Conservation (phyloP, 2,113 vertebrate genomes). For the Eolophus roseicapilla region DNA sequence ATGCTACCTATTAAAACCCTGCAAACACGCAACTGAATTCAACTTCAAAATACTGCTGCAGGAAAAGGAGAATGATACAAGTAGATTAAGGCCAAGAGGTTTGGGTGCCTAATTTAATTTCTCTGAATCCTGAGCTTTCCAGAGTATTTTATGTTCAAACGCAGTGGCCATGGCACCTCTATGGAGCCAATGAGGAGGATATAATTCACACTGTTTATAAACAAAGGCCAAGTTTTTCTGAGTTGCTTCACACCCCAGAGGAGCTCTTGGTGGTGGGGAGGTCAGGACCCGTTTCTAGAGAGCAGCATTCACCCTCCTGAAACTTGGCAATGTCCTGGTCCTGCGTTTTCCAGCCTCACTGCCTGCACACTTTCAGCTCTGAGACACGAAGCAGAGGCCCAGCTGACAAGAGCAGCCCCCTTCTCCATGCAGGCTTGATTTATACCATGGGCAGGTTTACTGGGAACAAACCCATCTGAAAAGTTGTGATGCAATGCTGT, state of each 20-base stretch:
- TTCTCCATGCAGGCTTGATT: background rate
- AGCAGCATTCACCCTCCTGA: background rate
- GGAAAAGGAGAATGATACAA: background rate
- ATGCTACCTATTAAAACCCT: background rate
- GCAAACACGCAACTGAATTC: background rate
- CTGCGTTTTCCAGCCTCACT: accelerated
- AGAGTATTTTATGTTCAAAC: background rate
- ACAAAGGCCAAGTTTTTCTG: background rate
- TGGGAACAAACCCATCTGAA: background rate
- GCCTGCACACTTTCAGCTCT: background rate
- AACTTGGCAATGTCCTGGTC: background rate
- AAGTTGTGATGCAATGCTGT: background rate
- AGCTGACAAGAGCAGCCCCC: background rate
- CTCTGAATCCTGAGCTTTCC: background rate
- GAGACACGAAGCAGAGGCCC: background rate
- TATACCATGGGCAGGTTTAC: background rate
- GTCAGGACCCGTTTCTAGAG: background rate
- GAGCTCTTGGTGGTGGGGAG: background rate
- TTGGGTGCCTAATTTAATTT: background rate
- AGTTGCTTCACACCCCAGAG: background rate
- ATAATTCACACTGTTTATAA: background rate
- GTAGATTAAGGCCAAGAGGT: background rate
- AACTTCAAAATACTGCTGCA: background rate
- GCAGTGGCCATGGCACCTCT: background rate
- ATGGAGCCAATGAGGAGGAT: background rate